These are phyloP conservation scores for Callithrix jacchus DNA, from an alignment of 2,113 vertebrate species.

Conservation along the genomic window DNA sequence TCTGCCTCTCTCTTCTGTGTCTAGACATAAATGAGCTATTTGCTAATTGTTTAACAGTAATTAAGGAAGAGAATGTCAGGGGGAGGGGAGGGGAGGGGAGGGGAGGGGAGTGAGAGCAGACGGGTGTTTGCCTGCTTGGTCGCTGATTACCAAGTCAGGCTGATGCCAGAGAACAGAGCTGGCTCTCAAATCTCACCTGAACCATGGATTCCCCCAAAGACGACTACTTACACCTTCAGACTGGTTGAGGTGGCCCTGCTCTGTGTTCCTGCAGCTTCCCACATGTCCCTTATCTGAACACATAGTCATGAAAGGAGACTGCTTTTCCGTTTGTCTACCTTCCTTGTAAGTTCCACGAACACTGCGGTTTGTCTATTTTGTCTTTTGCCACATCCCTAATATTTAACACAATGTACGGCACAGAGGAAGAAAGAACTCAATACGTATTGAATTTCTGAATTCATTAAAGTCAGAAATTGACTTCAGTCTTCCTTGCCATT, in stretches of 20 bases:
- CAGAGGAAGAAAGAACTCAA: background rate
- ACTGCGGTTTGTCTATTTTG: background rate
- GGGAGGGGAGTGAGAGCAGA: background rate
- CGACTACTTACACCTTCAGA: background rate
- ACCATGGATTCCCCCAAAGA: background rate
- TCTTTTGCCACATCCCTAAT: background rate
- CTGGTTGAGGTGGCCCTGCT: no score
- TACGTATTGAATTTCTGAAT: background rate
- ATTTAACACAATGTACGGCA: no score
- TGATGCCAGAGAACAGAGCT: background rate
- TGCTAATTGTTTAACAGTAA: slow-evolving; percentile 71
- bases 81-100: background rate
- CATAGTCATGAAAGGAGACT: background rate
- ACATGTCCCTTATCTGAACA: background rate
- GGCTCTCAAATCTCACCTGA: background rate
- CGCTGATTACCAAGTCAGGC: background rate
- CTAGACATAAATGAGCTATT: slow-evolving; percentile 67
- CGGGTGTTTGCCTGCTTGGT: background rate
- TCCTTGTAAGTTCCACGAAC: background rate
- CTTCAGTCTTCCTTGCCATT: background rate
- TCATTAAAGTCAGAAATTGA: no score
- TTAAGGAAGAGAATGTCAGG: slow-evolving; percentile 52
- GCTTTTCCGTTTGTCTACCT: background rate
- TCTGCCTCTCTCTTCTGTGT: slow-evolving; percentile 44
- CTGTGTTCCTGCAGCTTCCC: background rate